These are phyloP conservation scores for Perccottus glenii DNA, from an alignment of 2,113 vertebrate genomes.

Conservation along the genomic window DNA sequence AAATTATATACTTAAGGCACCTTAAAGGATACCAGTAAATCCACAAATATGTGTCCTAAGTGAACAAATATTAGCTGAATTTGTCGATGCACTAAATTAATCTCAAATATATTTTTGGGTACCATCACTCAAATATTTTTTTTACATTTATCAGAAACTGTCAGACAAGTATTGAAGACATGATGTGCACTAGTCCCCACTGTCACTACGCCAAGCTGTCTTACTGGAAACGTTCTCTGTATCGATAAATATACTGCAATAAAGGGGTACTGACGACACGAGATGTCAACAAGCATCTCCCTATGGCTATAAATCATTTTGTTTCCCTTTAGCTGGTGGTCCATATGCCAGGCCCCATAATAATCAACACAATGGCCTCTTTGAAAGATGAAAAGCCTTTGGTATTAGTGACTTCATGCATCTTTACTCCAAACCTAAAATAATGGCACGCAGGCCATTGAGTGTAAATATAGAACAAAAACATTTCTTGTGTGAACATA, in stretches of 20 bases:
- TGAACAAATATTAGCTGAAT: no score
- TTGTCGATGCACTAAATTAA: no score
- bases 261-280: neutral
- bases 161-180: neutral
- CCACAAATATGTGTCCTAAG: no score
- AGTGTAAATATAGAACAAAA: constrained; percentile 39
- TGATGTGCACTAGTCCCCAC: no score
- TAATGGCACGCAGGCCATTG: constrained; percentile 14
- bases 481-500: constrained; percentile 40
- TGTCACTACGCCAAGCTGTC: no score
- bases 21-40: no score
- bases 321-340: constrained; percentile 7
- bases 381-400: constrained; percentile 2
- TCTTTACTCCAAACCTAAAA: constrained; percentile 11
- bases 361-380: neutral
- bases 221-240: no score
- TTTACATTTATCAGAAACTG: no score
- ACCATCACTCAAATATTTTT: no score
- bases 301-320: constrained; percentile 6
- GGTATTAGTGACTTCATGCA: constrained; percentile 20
- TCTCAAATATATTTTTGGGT: no score
- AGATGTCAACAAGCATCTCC: constrained; percentile 4
- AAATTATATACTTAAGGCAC: no score
- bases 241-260: neutral
- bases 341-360: constrained; percentile 1